phyloP scores from a whole-genome alignment of 2,113 vertebrate species.

The Trachemys scripta region DNA sequence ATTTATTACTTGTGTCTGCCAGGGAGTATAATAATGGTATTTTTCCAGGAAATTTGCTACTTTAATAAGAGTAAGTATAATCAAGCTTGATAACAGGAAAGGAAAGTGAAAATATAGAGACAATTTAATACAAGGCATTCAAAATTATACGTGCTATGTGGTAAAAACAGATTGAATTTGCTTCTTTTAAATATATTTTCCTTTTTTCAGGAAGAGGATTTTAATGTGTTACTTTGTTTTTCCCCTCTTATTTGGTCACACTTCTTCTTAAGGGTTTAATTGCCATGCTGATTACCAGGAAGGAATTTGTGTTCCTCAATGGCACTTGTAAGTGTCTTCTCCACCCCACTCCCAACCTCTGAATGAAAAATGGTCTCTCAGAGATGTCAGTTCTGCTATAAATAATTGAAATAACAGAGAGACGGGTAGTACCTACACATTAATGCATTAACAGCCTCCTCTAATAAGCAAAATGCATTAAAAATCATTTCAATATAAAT shows the following conservation, averaged over 20 bases:
- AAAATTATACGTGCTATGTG: not conserved
- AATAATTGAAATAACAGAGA: constrained; percentile 29
- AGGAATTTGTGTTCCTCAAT: constrained; percentile 53
- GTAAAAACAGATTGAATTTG: not conserved
- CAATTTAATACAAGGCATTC: constrained; percentile 20
- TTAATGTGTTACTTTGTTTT: not conserved
- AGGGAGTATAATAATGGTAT: not conserved
- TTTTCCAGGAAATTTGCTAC: not conserved
- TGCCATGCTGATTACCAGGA: constrained; percentile 61
- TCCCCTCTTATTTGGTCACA: constrained; percentile 1
- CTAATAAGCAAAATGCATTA: not conserved
- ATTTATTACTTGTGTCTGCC: not conserved
- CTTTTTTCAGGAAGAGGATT: constrained; percentile 29
- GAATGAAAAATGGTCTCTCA: constrained; percentile 18
- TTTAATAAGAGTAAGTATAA: not conserved
- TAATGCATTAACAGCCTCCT: not conserved
- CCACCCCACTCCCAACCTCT: constrained; percentile 2
- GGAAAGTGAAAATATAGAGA: constrained; percentile 21
- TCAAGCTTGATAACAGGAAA: constrained; percentile 50
- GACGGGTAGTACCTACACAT: constrained; percentile 5
- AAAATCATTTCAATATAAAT: not conserved
- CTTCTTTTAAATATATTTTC: rapidly evolving
- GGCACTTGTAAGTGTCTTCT: constrained; percentile 25
- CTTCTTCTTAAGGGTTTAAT: constrained; percentile 67
- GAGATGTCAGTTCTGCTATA: not conserved